Percentiles rank a stretch among this genome's conserved stretches.
phyloP scores from a whole-genome alignment of 2,888 invertebrate species.

The Anaspis maculata region DNA sequence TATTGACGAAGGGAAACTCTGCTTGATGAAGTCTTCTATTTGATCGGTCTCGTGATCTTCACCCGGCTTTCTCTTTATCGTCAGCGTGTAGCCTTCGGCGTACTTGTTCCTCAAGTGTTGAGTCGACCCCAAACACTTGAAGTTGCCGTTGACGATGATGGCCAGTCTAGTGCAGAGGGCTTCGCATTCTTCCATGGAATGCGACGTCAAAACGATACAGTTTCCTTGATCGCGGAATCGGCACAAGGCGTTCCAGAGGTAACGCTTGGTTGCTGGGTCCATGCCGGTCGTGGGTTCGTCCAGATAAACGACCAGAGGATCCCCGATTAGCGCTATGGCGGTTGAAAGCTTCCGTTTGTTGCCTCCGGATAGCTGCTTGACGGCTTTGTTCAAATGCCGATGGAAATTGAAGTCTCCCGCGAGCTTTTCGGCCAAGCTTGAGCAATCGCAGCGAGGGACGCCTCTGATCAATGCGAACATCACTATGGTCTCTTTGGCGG shows the following conservation, averaged over 20 bases:
- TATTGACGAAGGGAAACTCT: constrained; percentile 31
- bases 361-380: constrained; percentile 39
- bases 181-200: constrained; percentile 85
- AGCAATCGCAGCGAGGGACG: constrained; percentile 32
- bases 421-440: constrained; percentile 33
- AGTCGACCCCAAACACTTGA: constrained; percentile 71
- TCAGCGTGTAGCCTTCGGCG: constrained; percentile 49
- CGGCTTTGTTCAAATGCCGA: constrained; percentile 36
- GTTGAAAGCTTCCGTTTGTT: constrained; percentile 46
- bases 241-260: constrained; percentile 70
- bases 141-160: constrained; percentile 79
- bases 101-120: constrained; percentile 77
- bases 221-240: constrained; percentile 61
- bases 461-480: constrained; percentile 47
- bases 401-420: constrained; percentile 41
- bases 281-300: constrained; percentile 46
- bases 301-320: constrained; percentile 43
- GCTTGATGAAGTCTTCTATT: constrained; percentile 28
- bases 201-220: constrained; percentile 74
- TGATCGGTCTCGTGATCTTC: constrained; percentile 12
- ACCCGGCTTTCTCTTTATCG: constrained; percentile 27
- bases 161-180: constrained; percentile 73
- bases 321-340: constrained; percentile 44
- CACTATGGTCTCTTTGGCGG: constrained; percentile 45
- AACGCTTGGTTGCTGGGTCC: constrained; percentile 72